These are phyloP conservation scores for Urocyon cinereoargenteus DNA, from an alignment of 2,797 vertebrate species.

Conservation along the genomic window DNA sequence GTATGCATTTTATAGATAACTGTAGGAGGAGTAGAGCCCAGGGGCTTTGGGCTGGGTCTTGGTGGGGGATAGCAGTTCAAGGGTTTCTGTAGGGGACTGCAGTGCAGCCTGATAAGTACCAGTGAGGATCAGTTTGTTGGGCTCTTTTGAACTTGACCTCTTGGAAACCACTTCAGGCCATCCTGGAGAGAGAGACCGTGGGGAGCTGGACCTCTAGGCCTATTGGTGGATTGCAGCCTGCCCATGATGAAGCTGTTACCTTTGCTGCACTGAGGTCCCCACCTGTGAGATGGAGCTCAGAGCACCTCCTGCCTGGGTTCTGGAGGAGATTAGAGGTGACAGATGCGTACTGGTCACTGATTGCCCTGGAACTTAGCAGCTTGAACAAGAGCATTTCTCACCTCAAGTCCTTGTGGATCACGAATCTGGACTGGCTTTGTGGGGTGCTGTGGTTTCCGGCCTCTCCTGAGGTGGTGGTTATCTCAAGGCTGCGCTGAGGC, in stretches of 20 bases:
- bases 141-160: neutral
- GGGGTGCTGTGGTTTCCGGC: neutral
- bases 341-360: rapidly evolving
- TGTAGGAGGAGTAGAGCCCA: neutral
- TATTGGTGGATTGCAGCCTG: too few species aligned
- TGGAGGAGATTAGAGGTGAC: neutral
- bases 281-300: neutral
- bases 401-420: neutral
- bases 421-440: too few species aligned
- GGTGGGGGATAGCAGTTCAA: too few species aligned
- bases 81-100: neutral
- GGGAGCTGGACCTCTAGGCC: neutral
- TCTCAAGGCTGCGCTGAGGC: neutral
- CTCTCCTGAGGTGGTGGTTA: neutral
- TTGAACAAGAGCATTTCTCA: neutral
- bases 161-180: neutral
- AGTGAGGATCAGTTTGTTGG: too few species aligned
- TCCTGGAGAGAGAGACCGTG: neutral
- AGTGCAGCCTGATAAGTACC: neutral
- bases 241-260: neutral
- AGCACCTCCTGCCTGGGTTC: neutral
- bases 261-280: neutral
- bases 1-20: rapidly evolving
- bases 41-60: neutral
- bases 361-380: neutral